phyloP scores from a whole-genome alignment of 2,888 invertebrate genomes.

The Machimus rusticus region DNA sequence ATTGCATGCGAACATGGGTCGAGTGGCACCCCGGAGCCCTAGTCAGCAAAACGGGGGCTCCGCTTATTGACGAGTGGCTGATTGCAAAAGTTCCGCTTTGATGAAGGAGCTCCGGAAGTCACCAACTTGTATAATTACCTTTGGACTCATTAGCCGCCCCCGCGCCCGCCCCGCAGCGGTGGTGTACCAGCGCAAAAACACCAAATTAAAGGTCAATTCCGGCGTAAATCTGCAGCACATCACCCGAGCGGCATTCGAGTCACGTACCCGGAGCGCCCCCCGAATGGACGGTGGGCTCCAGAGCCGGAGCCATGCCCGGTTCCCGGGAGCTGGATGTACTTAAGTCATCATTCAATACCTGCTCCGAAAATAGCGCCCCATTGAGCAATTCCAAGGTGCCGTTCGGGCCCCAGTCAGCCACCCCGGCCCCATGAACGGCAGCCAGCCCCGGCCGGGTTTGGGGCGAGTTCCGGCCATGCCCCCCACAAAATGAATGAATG shows the following conservation, averaged over 20 bases:
- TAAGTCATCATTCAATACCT: neutral
- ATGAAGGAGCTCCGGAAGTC: neutral
- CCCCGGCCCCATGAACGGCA: neutral
- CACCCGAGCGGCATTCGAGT: neutral
- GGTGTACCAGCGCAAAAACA: neutral
- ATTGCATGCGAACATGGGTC: neutral
- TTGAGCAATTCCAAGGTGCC: neutral
- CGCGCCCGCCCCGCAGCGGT: neutral
- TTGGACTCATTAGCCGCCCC: neutral
- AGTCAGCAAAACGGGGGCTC: neutral
- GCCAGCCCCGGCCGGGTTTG: neutral
- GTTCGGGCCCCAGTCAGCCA: conserved; percentile 3
- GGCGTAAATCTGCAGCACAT: neutral
- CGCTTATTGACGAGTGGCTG: neutral
- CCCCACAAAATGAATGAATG: conserved; percentile 23
- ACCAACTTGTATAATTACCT: neutral
- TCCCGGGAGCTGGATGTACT: neutral
- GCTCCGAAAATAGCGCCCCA: neutral
- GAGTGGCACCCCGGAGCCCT: neutral
- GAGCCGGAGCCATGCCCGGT: neutral
- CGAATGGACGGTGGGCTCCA: neutral
- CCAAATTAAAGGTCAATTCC: neutral
- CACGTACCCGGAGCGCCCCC: neutral
- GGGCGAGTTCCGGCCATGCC: neutral
- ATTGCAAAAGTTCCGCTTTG: neutral